Conservation (phyloP, 2,113 vertebrate species). For the Hemichromis elongatus region DNA sequence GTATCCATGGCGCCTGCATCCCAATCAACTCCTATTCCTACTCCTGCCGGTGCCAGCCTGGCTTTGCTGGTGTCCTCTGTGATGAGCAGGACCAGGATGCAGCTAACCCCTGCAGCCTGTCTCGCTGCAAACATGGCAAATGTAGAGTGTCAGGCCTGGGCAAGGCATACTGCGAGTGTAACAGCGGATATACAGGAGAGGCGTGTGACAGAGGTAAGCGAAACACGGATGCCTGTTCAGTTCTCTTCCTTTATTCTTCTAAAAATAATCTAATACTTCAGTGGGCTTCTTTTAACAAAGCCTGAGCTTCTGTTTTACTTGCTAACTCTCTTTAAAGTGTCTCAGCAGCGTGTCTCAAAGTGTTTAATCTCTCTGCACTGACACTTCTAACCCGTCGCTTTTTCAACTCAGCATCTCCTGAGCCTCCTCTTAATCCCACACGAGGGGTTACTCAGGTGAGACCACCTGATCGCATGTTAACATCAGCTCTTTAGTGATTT, state of each 20-base stretch:
- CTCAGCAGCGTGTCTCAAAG: constrained; percentile 8
- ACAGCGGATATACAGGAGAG: constrained; percentile 89
- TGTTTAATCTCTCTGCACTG: constrained; percentile 35
- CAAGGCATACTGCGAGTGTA: constrained; percentile 94
- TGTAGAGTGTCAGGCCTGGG: constrained; percentile 91
- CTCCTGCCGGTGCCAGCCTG: constrained; percentile 94
- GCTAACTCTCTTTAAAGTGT: neutral
- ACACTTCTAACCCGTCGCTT: constrained; percentile 36
- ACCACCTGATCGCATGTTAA: constrained; percentile 42
- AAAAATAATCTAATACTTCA: neutral
- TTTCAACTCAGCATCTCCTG: constrained; percentile 70
- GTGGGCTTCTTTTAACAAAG: neutral
- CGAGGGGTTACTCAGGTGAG: constrained; percentile 82
- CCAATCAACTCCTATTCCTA: constrained; percentile 98
- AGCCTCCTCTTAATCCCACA: constrained; percentile 78
- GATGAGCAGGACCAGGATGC: constrained; percentile 85
- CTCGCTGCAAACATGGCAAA: constrained; percentile 91
- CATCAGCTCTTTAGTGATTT: neutral
- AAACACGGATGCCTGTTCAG: neutral
- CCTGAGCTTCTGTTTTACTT: neutral
- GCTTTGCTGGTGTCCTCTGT: constrained; percentile 89
- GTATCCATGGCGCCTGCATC: constrained; percentile 89
- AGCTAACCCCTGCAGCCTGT: constrained; percentile 82
- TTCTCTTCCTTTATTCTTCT: neutral
- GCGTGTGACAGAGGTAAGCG: constrained; percentile 88